Percentiles rank a stretch among this genome's conserved stretches.
These are phyloP conservation scores for Ophion obscuratus DNA, from an alignment of 2,888 invertebrate species.

Conservation along the genomic window DNA sequence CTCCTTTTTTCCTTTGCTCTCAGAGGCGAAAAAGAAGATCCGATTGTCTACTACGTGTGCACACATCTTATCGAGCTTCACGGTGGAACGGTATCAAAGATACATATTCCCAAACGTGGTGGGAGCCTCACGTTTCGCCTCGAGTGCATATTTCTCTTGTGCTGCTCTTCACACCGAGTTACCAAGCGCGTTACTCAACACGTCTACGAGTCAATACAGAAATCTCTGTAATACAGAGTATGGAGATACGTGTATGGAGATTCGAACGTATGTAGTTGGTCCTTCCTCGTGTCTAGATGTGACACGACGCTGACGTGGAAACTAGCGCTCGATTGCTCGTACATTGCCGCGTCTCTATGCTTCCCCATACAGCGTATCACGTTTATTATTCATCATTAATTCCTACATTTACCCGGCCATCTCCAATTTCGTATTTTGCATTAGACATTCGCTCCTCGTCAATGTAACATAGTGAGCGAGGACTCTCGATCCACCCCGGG, in stretches of 20 bases:
- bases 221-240: constrained; percentile 37
- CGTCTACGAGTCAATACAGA: constrained; percentile 56
- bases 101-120: constrained; percentile 57
- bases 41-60: constrained; percentile 57
- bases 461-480: constrained; percentile 30
- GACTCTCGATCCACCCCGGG: constrained; percentile 15
- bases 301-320: constrained; percentile 27
- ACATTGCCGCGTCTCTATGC: not conserved
- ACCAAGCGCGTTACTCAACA: constrained; percentile 26
- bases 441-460: constrained; percentile 35
- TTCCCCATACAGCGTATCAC: constrained; percentile 9
- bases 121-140: constrained; percentile 38
- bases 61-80: constrained; percentile 54
- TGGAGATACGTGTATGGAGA: no score
- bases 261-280: no score
- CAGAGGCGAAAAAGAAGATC: constrained; percentile 32
- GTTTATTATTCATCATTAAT: constrained; percentile 55
- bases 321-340: constrained; percentile 32
- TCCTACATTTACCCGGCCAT: constrained; percentile 30
- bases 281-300: not conserved
- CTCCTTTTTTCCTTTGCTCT: not conserved
- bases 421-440: constrained; percentile 33
- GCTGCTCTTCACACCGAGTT: constrained; percentile 32
- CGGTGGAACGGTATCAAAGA: constrained; percentile 56
- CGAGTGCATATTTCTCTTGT: constrained; percentile 54